phyloP scores from a whole-genome alignment of 2,888 invertebrate species.

The Alviniconcha strummeri region DNA sequence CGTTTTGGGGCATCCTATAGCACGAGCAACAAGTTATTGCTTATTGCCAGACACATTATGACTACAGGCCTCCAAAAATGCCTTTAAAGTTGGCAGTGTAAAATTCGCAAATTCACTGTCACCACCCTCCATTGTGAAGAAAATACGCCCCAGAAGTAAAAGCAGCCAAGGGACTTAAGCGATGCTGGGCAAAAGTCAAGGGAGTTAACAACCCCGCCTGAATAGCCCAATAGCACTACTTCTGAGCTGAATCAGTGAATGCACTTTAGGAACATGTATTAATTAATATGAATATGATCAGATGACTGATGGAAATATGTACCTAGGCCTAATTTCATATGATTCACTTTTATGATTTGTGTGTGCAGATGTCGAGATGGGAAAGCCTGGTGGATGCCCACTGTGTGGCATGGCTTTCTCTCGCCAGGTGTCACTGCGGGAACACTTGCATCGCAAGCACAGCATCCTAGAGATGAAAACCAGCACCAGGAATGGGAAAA shows the following conservation, averaged over 20 bases:
- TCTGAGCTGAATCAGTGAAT: not conserved
- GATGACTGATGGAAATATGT: not conserved
- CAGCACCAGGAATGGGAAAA: not conserved
- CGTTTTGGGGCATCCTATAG: no score
- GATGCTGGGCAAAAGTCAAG: no score
- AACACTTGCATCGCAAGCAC: constrained; percentile 56
- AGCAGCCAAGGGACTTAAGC: no score
- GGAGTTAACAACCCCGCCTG: no score
- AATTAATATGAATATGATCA: not conserved
- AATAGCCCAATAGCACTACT: no score
- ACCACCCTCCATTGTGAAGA: no score
- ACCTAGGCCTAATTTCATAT: not conserved
- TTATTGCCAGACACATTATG: no score
- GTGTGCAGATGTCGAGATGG: constrained; percentile 48
- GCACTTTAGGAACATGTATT: not conserved
- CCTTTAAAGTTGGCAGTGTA: no score
- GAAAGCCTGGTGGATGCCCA: constrained; percentile 47
- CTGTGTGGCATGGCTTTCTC: constrained; percentile 53
- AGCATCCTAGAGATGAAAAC: constrained; percentile 32
- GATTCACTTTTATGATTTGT: not conserved
- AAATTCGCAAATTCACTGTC: no score
- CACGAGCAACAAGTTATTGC: no score
- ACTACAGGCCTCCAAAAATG: no score
- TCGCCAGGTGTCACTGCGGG: constrained; percentile 45
- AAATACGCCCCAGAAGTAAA: no score